Conservation (phyloP, 2,888 invertebrate genomes). For the Conchocele bisecta region DNA sequence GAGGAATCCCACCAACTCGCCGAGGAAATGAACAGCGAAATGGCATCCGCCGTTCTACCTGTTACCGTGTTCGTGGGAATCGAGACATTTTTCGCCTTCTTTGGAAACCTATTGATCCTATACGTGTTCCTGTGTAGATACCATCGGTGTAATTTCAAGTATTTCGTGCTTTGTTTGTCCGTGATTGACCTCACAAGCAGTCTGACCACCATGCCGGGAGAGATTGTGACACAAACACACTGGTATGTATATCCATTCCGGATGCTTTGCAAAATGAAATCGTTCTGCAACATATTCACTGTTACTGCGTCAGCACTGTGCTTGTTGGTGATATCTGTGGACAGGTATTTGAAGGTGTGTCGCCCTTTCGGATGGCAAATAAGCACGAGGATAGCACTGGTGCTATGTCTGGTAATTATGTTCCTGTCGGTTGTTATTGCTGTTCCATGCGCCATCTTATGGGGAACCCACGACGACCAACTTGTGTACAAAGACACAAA, state of each 20-base stretch:
- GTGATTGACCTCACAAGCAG: conserved; percentile 16
- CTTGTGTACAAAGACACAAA: background rate
- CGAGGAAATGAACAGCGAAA: conserved; percentile 18
- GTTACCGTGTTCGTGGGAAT: conserved; percentile 28
- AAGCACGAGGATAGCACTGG: conserved; percentile 2
- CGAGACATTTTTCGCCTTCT: conserved; percentile 21
- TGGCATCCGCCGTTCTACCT: conserved; percentile 12
- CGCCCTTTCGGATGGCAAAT: conserved; percentile 53
- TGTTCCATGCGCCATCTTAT: conserved; percentile 13
- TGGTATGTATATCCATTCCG: conserved; percentile 31
- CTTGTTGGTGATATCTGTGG: conserved; percentile 62
- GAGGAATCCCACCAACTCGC: background rate
- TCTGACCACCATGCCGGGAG: conserved; percentile 43
- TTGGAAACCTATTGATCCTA: conserved; percentile 17
- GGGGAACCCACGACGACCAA: conserved; percentile 14
- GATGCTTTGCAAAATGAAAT: conserved; percentile 17
- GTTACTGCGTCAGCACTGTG: conserved; percentile 53
- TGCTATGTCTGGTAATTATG: background rate
- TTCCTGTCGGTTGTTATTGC: conserved; percentile 4
- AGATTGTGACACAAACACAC: conserved; percentile 23
- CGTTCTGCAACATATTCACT: conserved; percentile 32
- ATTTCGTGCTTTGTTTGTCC: conserved; percentile 30
- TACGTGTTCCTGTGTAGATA: conserved; percentile 17
- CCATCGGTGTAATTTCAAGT: conserved; percentile 27
- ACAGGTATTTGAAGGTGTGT: conserved; percentile 68